Evolutionary conservation across 1,140 invertebrate species (phyloP).

Genomic region (Dysdera silvatica): DNA sequence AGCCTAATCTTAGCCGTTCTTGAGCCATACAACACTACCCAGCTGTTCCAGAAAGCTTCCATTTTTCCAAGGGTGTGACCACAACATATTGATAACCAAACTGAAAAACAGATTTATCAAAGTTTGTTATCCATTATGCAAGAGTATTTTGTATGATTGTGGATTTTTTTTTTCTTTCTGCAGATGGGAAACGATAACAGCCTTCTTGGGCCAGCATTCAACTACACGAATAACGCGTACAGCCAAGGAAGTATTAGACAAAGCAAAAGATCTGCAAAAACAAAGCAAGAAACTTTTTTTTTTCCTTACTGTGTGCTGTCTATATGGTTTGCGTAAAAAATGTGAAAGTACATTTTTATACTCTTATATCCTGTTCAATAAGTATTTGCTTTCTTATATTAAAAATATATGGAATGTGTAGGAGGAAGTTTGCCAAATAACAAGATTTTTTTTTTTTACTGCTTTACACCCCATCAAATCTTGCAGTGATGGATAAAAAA

Average conservation of each 20-base stretch:
- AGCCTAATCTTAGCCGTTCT: too few species aligned
- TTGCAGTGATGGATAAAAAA: too few species aligned
- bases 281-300: constrained; percentile 51
- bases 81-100: too few species aligned
- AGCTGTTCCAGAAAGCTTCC: too few species aligned
- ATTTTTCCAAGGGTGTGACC: neutral
- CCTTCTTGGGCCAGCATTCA: constrained; percentile 87
- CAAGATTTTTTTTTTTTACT: too few species aligned
- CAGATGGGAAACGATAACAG: constrained; percentile 89
- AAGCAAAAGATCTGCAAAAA: constrained; percentile 89
- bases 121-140: constrained; percentile 5
- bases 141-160: neutral
- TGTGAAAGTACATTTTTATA: neutral
- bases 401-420: too few species aligned
- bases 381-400: too few species aligned
- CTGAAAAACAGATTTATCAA: neutral
- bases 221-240: constrained; percentile 48
- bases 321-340: constrained; percentile 6
- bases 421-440: too few species aligned
- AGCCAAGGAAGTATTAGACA: constrained; percentile 86
- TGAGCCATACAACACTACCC: too few species aligned
- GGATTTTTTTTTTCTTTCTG: constrained; percentile 16
- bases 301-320: constrained; percentile 4
- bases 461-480: too few species aligned
- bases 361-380: too few species aligned